Percentiles rank a stretch among this genome's conserved stretches.
Conservation (phyloP, 2,888 invertebrate genomes). For the Synanthedon vespiformis region DNA sequence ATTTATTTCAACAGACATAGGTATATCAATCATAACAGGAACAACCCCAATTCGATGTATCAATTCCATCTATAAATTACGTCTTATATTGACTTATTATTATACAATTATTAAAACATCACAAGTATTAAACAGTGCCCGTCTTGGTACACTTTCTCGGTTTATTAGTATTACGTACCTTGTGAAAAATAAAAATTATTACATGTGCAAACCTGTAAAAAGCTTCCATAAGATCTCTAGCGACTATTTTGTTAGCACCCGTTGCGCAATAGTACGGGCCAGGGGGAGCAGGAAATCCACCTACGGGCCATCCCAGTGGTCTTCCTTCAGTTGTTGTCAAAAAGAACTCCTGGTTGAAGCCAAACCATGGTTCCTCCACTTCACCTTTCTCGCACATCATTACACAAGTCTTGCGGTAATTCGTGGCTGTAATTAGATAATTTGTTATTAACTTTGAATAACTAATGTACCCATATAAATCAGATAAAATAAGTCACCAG, state of each 20-base stretch:
- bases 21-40: too few relatives aligned
- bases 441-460: neutral
- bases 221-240: slow-evolving; percentile 85
- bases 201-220: slow-evolving; percentile 59
- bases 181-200: neutral
- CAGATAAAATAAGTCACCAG: too few relatives aligned
- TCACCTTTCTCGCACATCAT: slow-evolving; percentile 67
- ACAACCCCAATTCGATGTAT: too few relatives aligned
- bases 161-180: too few relatives aligned
- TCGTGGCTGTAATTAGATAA: slow-evolving; percentile 26
- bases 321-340: slow-evolving; percentile 57
- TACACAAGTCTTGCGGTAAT: slow-evolving; percentile 48
- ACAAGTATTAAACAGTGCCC: too few relatives aligned
- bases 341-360: slow-evolving; percentile 76
- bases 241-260: slow-evolving; percentile 81
- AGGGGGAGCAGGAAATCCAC: slow-evolving; percentile 76
- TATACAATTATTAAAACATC: too few relatives aligned
- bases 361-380: slow-evolving; percentile 78
- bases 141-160: too few relatives aligned
- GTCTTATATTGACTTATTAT: too few relatives aligned
- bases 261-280: slow-evolving; percentile 89
- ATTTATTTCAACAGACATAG: too few relatives aligned
- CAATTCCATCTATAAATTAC: too few relatives aligned
- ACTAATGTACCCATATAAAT: too few relatives aligned
- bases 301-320: slow-evolving; percentile 81